These are phyloP conservation scores for Chironomus striatipennis DNA, from an alignment of 1,140 invertebrate species.

Conservation along the genomic window DNA sequence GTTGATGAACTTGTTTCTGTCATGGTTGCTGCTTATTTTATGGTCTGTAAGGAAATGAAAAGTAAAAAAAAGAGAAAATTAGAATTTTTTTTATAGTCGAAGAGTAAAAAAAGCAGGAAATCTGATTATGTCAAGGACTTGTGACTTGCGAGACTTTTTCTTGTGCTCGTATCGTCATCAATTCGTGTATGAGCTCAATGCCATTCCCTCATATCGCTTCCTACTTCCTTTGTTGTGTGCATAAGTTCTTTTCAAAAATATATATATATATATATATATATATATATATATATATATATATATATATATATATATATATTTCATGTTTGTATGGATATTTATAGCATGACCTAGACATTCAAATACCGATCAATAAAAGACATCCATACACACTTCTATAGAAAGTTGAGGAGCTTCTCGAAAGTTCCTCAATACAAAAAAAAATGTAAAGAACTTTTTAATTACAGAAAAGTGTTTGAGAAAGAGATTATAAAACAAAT, in stretches of 20 bases:
- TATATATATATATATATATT: too few relatives aligned
- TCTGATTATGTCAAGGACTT: too few relatives aligned
- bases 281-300: too few relatives aligned
- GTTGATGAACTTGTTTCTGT: constrained; percentile 15
- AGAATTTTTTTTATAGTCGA: too few relatives aligned
- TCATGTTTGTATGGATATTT: too few relatives aligned
- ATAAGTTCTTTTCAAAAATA: too few relatives aligned
- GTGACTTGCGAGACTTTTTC: too few relatives aligned
- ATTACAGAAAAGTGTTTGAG: background rate
- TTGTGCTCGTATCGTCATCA: background rate
- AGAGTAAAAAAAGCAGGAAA: background rate
- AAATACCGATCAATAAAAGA: background rate
- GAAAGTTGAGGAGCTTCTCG: too few relatives aligned
- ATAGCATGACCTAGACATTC: constrained; percentile 23
- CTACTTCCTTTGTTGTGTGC: too few relatives aligned
- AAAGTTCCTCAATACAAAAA: too few relatives aligned
- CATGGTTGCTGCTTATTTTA: background rate
- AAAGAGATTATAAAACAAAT: background rate
- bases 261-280: too few relatives aligned
- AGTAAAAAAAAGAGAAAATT: background rate
- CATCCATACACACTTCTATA: background rate
- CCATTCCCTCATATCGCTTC: background rate
- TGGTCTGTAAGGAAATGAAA: background rate
- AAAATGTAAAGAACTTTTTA: background rate
- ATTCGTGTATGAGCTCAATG: background rate